Base-by-base conservation (phyloP, 2,113 vertebrate species). In the Oreochromis niloticus region DNA sequence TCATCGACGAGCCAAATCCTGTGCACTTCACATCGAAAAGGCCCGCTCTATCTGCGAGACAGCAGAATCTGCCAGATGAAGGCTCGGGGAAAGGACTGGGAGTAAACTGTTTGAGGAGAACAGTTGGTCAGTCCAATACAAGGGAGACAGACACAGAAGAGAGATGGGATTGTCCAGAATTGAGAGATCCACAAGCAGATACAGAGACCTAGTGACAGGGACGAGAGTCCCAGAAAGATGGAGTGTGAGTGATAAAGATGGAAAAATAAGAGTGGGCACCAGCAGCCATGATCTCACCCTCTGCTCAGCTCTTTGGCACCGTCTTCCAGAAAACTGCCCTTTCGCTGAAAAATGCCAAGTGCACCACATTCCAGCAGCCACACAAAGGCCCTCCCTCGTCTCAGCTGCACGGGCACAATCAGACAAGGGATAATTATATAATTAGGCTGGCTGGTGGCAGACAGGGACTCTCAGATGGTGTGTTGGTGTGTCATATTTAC, bases 271-370 rank as follows among this genome's bases (percentile, higher is more conserved):
- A 95, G 96, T 96, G 96, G 96, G 96, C 96, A 95, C 87, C 91
- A 89, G 90, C 94, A 96, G 93, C 91, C 61, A 85, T 96, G 94
- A 96, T 95, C 94, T 96, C 95, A 94, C 92, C 89, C 94, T 87
- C 93, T 86, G 84, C 90, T 92, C 83, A 24, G 57, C 90, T 90
- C 84, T 78, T 85, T 95, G 95, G 95, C 95, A 95, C 61, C 3
- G 78, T 85, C 93, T 85, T 94, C 89, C 83, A 94, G 92, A 96
- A 95, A 95, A 92, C 92, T 97, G 96, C 95, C 96, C 96, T 96
- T 97, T 96, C 8, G 92, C 93, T 90, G 91, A 95, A 95, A 96
- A 96, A 96, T 96, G 95, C 96, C 96, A 95, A 96, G 94, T 91
- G 55, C 91, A 93, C 89, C 86, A 48, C 96, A 96, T 97, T 97